Percentiles rank a stretch among this genome's conserved stretches.
Conservation (phyloP, 35 echinoderm and acorn worm genomes). For the Eucidaris tribuloides region DNA sequence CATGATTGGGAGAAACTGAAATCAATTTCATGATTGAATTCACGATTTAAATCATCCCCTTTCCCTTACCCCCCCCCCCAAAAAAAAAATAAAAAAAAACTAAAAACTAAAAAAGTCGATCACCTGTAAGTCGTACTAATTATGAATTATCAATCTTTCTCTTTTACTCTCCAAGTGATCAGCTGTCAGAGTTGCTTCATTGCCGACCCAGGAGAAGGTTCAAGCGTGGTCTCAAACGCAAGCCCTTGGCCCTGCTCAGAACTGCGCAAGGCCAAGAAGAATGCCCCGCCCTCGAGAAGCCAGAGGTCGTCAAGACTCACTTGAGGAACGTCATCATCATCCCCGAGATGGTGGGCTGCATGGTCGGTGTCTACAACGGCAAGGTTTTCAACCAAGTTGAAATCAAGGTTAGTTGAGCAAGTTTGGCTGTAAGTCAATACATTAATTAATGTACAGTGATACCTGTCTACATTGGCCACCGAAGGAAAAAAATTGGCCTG, state of each 20-base stretch:
- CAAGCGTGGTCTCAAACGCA: slow-evolving; percentile 90
- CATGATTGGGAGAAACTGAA: too few species aligned
- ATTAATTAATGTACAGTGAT: too few species aligned
- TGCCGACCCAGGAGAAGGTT: slow-evolving; percentile 70
- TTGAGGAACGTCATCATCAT: slow-evolving; percentile 95
- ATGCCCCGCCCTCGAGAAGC: slow-evolving; percentile 75
- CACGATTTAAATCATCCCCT: too few species aligned
- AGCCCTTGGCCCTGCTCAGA: slow-evolving; percentile 92
- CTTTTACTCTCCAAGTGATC: slow-evolving; percentile 82
- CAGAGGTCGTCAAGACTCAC: slow-evolving; percentile 94
- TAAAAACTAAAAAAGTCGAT: too few species aligned
- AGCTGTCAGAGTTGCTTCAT: slow-evolving; percentile 77
- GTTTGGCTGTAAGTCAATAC: too few species aligned
- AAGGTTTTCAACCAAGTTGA: slow-evolving; percentile 98
- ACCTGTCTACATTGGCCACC: too few species aligned
- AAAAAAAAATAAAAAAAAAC: too few species aligned
- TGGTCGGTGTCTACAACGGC: slow-evolving; percentile 94
- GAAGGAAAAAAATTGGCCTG: too few species aligned
- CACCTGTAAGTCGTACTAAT: too few species aligned
- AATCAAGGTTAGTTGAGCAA: slow-evolving; percentile 66
- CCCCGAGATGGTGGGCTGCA: slow-evolving; percentile 98
- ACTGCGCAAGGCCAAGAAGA: slow-evolving; percentile 95
- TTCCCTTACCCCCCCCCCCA: too few species aligned
- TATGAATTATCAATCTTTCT: too few species aligned
- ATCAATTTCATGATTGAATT: too few species aligned